A percentile compares a stretch with the other conserved stretches of the same genome.
Conservation (phyloP, 2,888 invertebrate species). For the Halictus ligatus region DNA sequence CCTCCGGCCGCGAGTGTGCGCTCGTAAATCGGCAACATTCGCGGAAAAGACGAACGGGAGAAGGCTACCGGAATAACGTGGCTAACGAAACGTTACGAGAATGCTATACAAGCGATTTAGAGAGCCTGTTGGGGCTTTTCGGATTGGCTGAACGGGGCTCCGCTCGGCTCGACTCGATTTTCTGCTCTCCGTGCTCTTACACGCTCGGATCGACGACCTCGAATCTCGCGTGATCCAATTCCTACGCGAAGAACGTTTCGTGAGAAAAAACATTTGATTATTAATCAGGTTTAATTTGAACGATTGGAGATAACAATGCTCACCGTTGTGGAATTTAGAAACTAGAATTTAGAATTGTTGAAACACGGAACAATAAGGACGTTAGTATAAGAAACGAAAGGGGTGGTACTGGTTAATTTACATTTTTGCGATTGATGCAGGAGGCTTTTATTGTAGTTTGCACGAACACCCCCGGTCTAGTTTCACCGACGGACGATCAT, state of each 20-base stretch:
- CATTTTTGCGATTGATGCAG: background rate
- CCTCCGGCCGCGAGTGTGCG: slow-evolving; percentile 17
- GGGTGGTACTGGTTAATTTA: background rate
- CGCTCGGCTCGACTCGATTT: background rate
- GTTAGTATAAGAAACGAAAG: background rate
- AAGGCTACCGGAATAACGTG: background rate
- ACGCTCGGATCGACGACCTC: slow-evolving; percentile 3
- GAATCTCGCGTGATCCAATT: slow-evolving; percentile 5
- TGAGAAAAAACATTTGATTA: background rate
- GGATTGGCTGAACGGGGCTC: background rate
- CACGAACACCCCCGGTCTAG: background rate
- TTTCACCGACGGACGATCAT: background rate
- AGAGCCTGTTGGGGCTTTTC: background rate
- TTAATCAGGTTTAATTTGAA: background rate
- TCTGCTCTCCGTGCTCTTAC: background rate
- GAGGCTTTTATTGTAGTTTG: background rate
- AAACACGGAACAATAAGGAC: background rate
- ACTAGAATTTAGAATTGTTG: no score
- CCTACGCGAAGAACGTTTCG: background rate
- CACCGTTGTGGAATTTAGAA: background rate
- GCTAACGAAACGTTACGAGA: slow-evolving; percentile 12
- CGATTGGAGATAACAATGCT: background rate
- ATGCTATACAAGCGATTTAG: slow-evolving; percentile 14
- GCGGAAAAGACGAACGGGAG: slow-evolving; percentile 26
- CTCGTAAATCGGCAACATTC: slow-evolving; percentile 55